Evolutionary conservation across 1,140 invertebrate species (phyloP), one percentile per base, ranked within the genome.

Genomic region (Megalonaias nervosa): DNA sequence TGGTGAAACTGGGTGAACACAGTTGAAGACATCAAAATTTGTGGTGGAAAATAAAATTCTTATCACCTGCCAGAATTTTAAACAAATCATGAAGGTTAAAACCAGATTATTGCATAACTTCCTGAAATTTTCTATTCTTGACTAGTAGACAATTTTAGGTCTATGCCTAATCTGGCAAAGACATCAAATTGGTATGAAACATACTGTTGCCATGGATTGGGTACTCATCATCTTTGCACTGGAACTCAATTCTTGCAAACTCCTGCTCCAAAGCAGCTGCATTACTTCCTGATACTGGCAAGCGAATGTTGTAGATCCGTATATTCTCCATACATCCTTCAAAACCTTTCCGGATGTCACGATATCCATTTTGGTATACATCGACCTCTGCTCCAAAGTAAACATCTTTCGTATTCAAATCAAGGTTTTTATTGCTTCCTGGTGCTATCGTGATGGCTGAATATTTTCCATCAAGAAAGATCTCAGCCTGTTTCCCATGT

Each of bases 321-420:
- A 98, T 93, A 84, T 98, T 95, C 71, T 97, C 95, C 93, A 99
- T 95, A 86, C 97, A 99, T 1, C 97, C 97, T 74, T 95, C 92
- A 87, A 97, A 97, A 2, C 97, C 96, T 58, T 89, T 86, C 73
- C 94, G 94, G 21, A 96, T 93, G 87, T 95, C 94, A 82, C 95
- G 94, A 74, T 94, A 94, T 3, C 93, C 93, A 75, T 93, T 92
- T 71, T 93, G 93, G 19, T 92, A 93, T 0, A 95, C 69, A 64
- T 84, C 80, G 5, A 97, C 95, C 88, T 96, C 94, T 1, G 96
- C 96, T 6, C 97, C 97, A 59, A 98, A 92, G 84, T 96, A 96
- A 23, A 97, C 91, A 84, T 97, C 94, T 86, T 95, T 95, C 2
- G 93, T 93, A 86, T 96, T 95, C n/a, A 97, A 92, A 89, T 98